These are phyloP conservation scores for Deroptyus accipitrinus DNA, from an alignment of 2,113 vertebrate species.

Conservation along the genomic window DNA sequence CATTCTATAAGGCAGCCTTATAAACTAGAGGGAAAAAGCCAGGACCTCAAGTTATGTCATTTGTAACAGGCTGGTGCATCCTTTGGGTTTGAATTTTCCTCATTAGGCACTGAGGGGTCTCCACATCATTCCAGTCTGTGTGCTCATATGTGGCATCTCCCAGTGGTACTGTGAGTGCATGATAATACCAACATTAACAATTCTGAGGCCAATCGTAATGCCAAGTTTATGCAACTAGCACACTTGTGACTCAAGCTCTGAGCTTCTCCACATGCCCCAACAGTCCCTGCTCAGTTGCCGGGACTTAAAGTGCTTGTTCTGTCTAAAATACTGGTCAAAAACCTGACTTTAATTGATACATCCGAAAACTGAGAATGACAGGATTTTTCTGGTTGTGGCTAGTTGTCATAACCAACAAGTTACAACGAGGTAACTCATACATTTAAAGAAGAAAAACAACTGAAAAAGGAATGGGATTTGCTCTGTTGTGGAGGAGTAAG, in stretches of 20 bases:
- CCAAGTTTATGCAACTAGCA: not conserved
- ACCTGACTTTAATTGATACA: not conserved
- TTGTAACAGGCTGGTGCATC: not conserved
- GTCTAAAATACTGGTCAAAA: not conserved
- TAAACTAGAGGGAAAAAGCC: not conserved
- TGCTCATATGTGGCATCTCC: not conserved
- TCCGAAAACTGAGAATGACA: not conserved
- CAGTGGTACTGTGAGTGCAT: not conserved
- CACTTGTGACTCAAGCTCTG: not conserved
- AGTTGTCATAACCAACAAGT: not conserved
- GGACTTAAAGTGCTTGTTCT: not conserved
- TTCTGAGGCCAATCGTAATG: not conserved
- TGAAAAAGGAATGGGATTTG: not conserved
- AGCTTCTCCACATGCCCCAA: not conserved
- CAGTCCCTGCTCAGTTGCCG: not conserved
- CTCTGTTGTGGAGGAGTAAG: not conserved
- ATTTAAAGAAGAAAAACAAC: not conserved
- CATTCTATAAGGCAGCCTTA: not conserved
- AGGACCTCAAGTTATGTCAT: not conserved
- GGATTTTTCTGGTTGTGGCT: not conserved
- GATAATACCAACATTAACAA: not conserved
- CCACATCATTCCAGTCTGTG: not conserved
- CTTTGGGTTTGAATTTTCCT: not conserved
- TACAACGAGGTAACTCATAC: not conserved
- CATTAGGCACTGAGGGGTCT: not conserved